Evolutionary conservation across 2,797 vertebrate genomes (phyloP).

Genomic region (Astyanax mexicanus): DNA sequence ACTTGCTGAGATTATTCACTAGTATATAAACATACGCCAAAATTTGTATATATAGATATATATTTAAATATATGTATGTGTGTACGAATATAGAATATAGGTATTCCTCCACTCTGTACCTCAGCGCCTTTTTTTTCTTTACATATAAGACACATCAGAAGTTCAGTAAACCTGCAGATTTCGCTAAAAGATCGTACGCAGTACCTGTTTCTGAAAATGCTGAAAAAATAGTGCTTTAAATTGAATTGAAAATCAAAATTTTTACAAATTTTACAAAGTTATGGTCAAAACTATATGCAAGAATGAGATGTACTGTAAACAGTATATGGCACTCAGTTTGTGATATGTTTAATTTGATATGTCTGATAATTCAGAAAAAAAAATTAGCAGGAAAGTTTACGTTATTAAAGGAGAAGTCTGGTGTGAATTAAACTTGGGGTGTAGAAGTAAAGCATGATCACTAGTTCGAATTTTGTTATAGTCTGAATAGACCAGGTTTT

Average conservation of each 20-base stretch:
- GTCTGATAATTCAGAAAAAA: too few relatives aligned
- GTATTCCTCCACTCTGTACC: not conserved
- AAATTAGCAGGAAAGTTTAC: too few relatives aligned
- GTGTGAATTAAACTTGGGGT: too few relatives aligned
- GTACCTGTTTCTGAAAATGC: not conserved
- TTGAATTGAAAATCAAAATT: too few relatives aligned
- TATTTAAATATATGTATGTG: not conserved
- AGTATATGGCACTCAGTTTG: too few relatives aligned
- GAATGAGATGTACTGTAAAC: too few relatives aligned
- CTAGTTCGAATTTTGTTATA: too few relatives aligned
- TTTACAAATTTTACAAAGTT: not conserved
- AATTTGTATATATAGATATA: too few relatives aligned
- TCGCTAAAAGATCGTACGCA: not conserved
- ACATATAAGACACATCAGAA: not conserved
- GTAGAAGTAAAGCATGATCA: too few relatives aligned
- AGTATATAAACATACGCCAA: slow-evolving; percentile 7
- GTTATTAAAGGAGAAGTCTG: too few relatives aligned
- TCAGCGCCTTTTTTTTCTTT: not conserved
- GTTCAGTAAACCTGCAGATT: not conserved
- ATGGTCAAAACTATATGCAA: not conserved
- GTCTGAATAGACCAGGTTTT: too few relatives aligned
- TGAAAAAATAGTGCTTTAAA: not conserved
- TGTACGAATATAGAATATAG: not conserved
- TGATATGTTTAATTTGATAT: too few relatives aligned
- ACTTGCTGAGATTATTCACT: not conserved